A percentile compares a stretch with the other conserved stretches of the same genome.
Conservation (phyloP, 2,113 vertebrate species). For the Myiagra hebetior region DNA sequence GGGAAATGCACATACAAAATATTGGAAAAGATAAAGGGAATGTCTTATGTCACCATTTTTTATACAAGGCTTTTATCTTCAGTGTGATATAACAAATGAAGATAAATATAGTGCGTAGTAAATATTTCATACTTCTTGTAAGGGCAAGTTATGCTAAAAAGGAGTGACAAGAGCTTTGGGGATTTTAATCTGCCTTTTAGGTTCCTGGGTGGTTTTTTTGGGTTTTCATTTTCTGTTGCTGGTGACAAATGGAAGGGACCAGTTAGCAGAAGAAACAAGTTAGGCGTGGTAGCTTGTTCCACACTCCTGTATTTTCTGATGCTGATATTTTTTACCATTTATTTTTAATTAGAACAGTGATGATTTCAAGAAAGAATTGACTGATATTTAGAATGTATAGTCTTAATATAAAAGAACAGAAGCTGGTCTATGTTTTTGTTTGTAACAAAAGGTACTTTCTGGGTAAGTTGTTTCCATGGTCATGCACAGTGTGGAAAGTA, state of each 20-base stretch:
- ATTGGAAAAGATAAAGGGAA: background rate
- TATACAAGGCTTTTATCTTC: slow-evolving; percentile 36
- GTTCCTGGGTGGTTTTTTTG: background rate
- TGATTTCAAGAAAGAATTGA: background rate
- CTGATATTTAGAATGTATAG: background rate
- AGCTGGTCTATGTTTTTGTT: background rate
- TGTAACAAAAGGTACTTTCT: background rate
- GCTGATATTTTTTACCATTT: background rate
- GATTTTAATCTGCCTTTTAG: slow-evolving; percentile 22
- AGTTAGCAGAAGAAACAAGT: background rate
- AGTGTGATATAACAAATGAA: slow-evolving; percentile 12
- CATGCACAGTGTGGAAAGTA: background rate
- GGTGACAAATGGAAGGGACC: background rate
- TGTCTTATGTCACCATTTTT: slow-evolving; percentile 19
- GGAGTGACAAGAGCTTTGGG: slow-evolving; percentile 37
- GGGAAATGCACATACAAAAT: background rate
- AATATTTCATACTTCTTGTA: slow-evolving; percentile 48
- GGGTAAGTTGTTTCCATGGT: fast-evolving
- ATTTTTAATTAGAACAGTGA: background rate
- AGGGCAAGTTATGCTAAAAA: slow-evolving; percentile 6
- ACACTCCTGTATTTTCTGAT: background rate
- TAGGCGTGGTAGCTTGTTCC: background rate
- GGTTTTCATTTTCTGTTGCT: background rate
- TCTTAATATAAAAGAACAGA: background rate
- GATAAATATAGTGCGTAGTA: slow-evolving; percentile 38